phyloP scores from a whole-genome alignment of 2,113 vertebrate species.

The Pteropus alecto region DNA sequence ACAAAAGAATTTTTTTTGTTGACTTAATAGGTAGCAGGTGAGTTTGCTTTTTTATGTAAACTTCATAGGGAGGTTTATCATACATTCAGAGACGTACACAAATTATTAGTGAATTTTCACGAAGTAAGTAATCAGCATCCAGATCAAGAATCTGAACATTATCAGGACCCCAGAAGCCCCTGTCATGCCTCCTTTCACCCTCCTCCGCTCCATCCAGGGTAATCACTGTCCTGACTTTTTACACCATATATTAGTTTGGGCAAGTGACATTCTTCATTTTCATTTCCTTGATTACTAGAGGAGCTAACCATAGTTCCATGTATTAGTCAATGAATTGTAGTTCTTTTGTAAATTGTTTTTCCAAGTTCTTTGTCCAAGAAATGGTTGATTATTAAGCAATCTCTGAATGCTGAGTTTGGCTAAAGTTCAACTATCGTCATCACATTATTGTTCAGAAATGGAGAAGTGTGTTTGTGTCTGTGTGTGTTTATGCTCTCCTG shows the following conservation, averaged over 20 bases:
- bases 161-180: not conserved
- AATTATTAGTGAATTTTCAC: not conserved
- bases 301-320: not conserved
- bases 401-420: not conserved
- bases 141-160: not conserved
- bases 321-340: not conserved
- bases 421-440: not conserved
- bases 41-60: not conserved
- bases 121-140: not conserved
- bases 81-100: not conserved
- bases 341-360: conserved; percentile 24
- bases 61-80: not conserved
- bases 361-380: conserved; percentile 46
- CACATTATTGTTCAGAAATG: not conserved
- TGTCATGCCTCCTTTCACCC: accelerated
- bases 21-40: not conserved
- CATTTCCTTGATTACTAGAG: not conserved
- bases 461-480: not conserved
- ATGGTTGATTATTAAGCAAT: conserved; percentile 39
- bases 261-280: not conserved
- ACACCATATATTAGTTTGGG: not conserved
- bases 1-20: not conserved
- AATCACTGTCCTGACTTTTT: not conserved
- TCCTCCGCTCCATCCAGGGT: too few relatives aligned
- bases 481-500: accelerated